Evolutionary conservation across 2,113 vertebrate species (phyloP).

Genomic region (Smithornis capensis): DNA sequence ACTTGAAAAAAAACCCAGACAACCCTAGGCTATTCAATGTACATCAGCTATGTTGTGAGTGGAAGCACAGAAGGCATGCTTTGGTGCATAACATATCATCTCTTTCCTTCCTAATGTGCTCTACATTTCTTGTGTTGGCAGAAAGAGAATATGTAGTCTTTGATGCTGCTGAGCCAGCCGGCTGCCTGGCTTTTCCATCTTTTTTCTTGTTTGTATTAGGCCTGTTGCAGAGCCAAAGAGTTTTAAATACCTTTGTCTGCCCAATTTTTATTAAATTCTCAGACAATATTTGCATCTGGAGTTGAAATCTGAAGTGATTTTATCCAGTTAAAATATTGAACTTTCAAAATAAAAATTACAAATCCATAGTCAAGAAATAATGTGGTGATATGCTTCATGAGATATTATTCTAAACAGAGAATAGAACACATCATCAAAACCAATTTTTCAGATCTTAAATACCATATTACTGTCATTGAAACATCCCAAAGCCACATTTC

Average conservation of each 20-base stretch:
- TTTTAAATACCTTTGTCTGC: conserved; percentile 56
- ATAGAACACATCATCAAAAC: neutral
- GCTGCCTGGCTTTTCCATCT: conserved; percentile 6
- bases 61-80: neutral
- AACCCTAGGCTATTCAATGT: conserved; percentile 9
- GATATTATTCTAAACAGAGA: conserved; percentile 17
- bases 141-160: conserved; percentile 31
- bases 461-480: neutral
- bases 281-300: conserved; percentile 14
- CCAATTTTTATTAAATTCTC: conserved; percentile 61
- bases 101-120: conserved; percentile 30
- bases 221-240: neutral
- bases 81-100: neutral
- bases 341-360: conserved; percentile 42
- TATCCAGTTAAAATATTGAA: conserved; percentile 12
- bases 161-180: neutral
- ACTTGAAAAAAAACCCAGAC: neutral
- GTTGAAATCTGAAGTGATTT: conserved; percentile 26
- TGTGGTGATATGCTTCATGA: neutral
- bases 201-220: neutral
- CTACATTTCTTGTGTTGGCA: neutral
- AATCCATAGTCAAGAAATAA: conserved; percentile 4
- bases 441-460: conserved; percentile 50
- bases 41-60: neutral
- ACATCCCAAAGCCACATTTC: neutral